Percentiles rank a stretch among this genome's conserved stretches.
Conservation (phyloP, 2,797 vertebrate genomes). For the Smutsia gigantea region DNA sequence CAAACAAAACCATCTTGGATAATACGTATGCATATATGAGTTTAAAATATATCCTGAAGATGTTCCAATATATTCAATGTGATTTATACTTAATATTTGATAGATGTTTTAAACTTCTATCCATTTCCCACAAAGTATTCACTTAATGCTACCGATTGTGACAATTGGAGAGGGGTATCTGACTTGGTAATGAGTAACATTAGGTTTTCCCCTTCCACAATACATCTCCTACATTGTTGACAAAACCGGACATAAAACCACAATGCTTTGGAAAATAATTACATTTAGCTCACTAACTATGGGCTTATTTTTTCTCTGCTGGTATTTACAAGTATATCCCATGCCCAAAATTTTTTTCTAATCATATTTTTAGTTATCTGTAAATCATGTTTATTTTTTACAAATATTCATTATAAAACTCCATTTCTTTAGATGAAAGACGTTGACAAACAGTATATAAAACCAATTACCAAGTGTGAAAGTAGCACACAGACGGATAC, state of each 20-base stretch:
- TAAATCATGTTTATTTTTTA: conserved; percentile 30
- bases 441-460: conserved; percentile 81
- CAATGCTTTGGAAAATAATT: neutral
- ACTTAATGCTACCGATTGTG: neutral
- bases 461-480: conserved; percentile 87
- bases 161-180: neutral
- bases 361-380: conserved; percentile 20
- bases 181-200: neutral
- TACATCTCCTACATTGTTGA: neutral
- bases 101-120: conserved; percentile 10
- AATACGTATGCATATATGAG: neutral
- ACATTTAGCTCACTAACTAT: neutral
- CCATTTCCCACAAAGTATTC: conserved; percentile 27
- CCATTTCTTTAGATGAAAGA: conserved; percentile 84
- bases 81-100: conserved; percentile 32
- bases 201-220: neutral
- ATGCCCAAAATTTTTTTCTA: conserved; percentile 4
- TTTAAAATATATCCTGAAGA: neutral
- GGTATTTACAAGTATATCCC: conserved; percentile 13
- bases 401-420: conserved; percentile 62
- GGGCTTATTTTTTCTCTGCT: conserved; percentile 1
- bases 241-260: neutral
- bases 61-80: conserved; percentile 20
- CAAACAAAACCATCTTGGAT: neutral
- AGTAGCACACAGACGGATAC: conserved; percentile 93